Evolutionary conservation across 2,113 vertebrate genomes (phyloP).

Genomic region (Clarias magur): DNA sequence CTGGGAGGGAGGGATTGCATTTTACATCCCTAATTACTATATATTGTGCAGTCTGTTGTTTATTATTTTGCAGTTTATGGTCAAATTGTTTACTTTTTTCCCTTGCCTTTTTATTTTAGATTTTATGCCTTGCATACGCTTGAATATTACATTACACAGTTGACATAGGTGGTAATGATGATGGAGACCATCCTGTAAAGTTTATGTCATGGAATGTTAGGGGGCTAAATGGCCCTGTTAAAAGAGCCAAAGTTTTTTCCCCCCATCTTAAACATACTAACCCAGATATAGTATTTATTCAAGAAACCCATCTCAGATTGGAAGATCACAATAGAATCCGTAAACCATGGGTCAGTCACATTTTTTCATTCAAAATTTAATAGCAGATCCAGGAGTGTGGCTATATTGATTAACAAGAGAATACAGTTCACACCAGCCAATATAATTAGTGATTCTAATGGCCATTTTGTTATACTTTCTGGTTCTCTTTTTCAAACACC

Average conservation of each 20-base stretch:
- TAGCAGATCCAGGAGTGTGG: conserved; percentile 28
- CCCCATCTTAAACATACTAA: neutral
- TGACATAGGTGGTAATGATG: neutral
- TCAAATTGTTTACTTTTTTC: too few relatives aligned
- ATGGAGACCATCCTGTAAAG: conserved; percentile 13
- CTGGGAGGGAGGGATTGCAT: neutral
- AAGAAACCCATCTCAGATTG: conserved; percentile 12
- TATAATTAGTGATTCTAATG: too few relatives aligned
- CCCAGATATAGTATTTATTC: conserved; percentile 29
- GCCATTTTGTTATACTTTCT: too few relatives aligned
- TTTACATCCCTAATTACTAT: too few relatives aligned
- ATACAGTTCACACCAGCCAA: too few relatives aligned
- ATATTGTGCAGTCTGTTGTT: neutral
- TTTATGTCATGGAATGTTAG: neutral
- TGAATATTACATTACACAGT: neutral
- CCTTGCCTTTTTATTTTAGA: too few relatives aligned
- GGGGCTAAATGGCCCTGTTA: neutral
- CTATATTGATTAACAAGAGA: conserved; percentile 23
- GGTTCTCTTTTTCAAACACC: too few relatives aligned
- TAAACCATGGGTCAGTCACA: conserved; percentile 12
- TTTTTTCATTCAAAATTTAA: conserved; percentile 40
- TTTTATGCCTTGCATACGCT: neutral
- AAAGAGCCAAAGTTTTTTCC: neutral
- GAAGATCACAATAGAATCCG: conserved; percentile 4
- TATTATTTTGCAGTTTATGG: too few relatives aligned